phyloP scores from a whole-genome alignment of 2,797 vertebrate species.

The Macrochelys suwanniensis region DNA sequence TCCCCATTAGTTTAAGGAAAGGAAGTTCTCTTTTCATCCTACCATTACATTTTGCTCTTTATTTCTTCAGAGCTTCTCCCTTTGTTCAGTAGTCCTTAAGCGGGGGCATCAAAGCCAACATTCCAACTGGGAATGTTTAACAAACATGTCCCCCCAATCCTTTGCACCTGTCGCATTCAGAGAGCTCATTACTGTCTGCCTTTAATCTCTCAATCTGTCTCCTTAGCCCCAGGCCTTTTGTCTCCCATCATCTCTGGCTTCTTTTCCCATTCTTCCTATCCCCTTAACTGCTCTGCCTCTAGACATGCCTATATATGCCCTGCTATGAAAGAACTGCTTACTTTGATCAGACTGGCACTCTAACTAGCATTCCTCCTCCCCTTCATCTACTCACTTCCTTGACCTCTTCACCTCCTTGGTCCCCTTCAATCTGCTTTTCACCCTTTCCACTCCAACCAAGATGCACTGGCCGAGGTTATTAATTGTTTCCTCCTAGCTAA shows the following conservation, averaged over 20 bases:
- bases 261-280: background rate
- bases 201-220: background rate
- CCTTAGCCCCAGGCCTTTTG: background rate
- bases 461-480: background rate
- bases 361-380: background rate
- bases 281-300: background rate
- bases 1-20: background rate
- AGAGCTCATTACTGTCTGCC: background rate
- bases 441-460: background rate
- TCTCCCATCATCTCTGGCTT: background rate
- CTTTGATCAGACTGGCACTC: background rate
- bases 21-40: background rate
- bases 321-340: background rate
- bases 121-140: background rate
- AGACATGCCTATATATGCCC: background rate
- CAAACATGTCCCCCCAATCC: background rate
- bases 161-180: background rate
- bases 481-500: background rate
- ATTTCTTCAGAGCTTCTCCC: background rate
- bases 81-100: background rate
- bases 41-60: background rate
- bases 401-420: background rate
- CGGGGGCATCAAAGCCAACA: background rate
- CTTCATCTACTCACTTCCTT: background rate
- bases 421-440: background rate